Conservation (phyloP, 1,140 invertebrate genomes). For the Brachionus asplanchnoidis region DNA sequence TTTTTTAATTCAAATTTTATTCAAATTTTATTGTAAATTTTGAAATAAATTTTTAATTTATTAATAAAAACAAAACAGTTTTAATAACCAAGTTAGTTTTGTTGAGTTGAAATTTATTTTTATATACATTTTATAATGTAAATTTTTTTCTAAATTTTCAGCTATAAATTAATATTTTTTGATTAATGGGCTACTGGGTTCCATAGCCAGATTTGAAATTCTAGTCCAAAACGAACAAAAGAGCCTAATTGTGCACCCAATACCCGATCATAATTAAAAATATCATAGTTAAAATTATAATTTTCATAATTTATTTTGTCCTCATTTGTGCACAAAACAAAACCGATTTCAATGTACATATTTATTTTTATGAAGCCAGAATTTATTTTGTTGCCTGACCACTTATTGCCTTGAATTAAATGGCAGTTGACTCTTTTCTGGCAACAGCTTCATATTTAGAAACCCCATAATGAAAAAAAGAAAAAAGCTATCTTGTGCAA, state of each 20-base stretch:
- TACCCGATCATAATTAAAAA: background rate
- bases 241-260: background rate
- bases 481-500: no score
- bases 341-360: background rate
- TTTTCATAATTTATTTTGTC: constrained; percentile 5
- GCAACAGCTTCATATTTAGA: background rate
- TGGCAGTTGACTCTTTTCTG: background rate
- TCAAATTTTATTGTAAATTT: background rate
- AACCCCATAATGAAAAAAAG: no score
- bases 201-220: background rate
- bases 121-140: background rate
- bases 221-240: background rate
- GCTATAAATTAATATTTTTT: background rate
- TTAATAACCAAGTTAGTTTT: background rate
- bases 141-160: background rate
- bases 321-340: background rate
- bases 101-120: background rate
- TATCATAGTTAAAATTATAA: background rate
- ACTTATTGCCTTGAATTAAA: background rate
- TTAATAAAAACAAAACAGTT: background rate
- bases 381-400: background rate
- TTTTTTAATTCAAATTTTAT: background rate
- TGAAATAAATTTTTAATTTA: background rate
- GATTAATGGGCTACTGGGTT: background rate
- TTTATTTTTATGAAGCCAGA: background rate